phyloP scores from a whole-genome alignment of 2,113 vertebrate species.

The Oreotragus oreotragus region DNA sequence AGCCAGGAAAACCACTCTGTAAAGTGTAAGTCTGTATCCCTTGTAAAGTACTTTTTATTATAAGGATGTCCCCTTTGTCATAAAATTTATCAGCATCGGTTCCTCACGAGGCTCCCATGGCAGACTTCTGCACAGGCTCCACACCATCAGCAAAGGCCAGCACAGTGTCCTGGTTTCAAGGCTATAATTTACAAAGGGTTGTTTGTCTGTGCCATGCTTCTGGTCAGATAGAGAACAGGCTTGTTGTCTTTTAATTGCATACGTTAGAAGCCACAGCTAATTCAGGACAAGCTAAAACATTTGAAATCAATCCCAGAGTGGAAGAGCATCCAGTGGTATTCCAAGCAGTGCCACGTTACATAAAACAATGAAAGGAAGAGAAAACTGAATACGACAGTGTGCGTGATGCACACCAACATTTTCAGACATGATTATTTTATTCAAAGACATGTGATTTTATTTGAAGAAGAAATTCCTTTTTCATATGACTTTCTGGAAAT shows the following conservation, averaged over 20 bases:
- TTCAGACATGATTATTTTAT: neutral
- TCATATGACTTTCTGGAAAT: neutral
- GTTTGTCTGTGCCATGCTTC: neutral
- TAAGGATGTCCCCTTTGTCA: neutral
- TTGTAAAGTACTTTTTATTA: neutral
- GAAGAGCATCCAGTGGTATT: neutral
- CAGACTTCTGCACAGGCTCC: neutral
- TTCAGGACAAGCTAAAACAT: conserved; percentile 45
- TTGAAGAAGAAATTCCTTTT: neutral
- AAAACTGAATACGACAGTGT: neutral
- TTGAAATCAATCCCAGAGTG: neutral
- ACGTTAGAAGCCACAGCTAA: conserved; percentile 59
- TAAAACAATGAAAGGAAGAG: neutral
- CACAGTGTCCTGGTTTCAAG: neutral
- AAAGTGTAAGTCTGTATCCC: neutral
- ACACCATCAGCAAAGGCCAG: neutral
- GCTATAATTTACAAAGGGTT: conserved; percentile 21
- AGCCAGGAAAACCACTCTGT: neutral
- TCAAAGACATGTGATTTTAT: neutral
- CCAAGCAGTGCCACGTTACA: conserved; percentile 43
- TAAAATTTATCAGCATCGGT: neutral
- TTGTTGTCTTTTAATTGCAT: neutral
- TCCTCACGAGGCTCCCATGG: neutral
- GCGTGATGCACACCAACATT: neutral
- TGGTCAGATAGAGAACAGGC: conserved; percentile 32